Evolutionary conservation across 2,888 invertebrate species (phyloP).

Genomic region (Volucella bombylans): DNA sequence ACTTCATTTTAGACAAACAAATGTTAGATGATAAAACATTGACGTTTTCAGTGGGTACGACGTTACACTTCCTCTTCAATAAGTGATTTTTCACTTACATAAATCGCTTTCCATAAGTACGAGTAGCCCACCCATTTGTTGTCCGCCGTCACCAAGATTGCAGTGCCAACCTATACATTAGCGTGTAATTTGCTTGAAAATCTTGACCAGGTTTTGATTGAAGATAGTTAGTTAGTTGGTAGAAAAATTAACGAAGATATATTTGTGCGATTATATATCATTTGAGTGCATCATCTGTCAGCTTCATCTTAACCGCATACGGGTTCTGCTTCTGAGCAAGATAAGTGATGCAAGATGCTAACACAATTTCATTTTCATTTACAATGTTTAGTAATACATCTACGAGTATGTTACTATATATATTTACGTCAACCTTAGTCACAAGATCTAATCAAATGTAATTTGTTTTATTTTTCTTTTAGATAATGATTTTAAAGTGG

Average conservation of each 20-base stretch:
- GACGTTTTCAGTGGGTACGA: conserved; percentile 3
- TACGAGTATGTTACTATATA: too few species aligned
- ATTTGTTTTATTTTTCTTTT: conserved; percentile 10
- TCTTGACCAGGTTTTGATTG: conserved; percentile 47
- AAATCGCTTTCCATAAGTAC: conserved; percentile 30
- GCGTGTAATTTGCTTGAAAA: conserved; percentile 45
- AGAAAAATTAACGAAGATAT: conserved; percentile 49
- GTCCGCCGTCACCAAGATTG: conserved; percentile 19
- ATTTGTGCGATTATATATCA: conserved; percentile 56
- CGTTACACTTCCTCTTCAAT: too few species aligned
- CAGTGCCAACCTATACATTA: not conserved
- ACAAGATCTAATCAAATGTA: not conserved
- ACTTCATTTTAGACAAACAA: too few species aligned
- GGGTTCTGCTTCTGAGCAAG: conserved; percentile 20
- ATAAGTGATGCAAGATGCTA: conserved; percentile 39
- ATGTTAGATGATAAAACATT: not conserved
- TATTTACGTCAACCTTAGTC: too few species aligned
- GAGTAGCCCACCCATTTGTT: conserved; percentile 51
- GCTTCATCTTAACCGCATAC: conserved; percentile 11
- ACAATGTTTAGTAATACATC: too few species aligned
- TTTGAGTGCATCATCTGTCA: conserved; percentile 32
- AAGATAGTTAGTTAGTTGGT: conserved; percentile 40
- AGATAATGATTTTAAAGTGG: conserved; percentile 48
- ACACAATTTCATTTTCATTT: too few species aligned
- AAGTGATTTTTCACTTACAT: not conserved